These are phyloP conservation scores for Nephrotoma flavescens DNA, from an alignment of 2,888 invertebrate species.

Conservation along the genomic window DNA sequence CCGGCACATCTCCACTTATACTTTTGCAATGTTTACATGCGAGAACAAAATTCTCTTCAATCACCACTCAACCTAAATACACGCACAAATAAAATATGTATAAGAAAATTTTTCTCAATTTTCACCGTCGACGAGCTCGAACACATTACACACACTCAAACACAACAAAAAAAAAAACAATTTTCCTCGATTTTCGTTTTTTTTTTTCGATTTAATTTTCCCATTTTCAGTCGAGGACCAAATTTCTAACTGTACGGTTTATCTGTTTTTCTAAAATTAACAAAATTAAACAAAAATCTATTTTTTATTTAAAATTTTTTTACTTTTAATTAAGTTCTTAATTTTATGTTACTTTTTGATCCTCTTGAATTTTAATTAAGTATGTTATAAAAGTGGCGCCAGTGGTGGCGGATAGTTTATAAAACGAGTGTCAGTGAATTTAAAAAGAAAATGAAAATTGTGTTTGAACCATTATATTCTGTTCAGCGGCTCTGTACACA, in stretches of 20 bases:
- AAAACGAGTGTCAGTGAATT: background rate
- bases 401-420: no score
- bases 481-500: background rate
- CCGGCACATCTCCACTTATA: background rate
- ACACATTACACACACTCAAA: background rate
- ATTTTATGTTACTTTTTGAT: background rate
- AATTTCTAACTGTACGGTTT: background rate
- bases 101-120: background rate
- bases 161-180: background rate
- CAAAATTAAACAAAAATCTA: background rate
- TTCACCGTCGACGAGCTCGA: background rate
- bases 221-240: background rate
- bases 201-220: background rate
- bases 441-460: background rate
- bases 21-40: background rate
- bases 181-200: background rate
- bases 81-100: background rate
- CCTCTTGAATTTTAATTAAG: background rate
- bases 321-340: background rate
- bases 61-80: background rate
- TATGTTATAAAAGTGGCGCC: background rate
- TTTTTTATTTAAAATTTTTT: background rate
- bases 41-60: background rate
- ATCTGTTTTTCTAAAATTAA: background rate
- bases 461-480: background rate